Conservation (phyloP, 2,113 vertebrate species). For the Alectura lathami region DNA sequence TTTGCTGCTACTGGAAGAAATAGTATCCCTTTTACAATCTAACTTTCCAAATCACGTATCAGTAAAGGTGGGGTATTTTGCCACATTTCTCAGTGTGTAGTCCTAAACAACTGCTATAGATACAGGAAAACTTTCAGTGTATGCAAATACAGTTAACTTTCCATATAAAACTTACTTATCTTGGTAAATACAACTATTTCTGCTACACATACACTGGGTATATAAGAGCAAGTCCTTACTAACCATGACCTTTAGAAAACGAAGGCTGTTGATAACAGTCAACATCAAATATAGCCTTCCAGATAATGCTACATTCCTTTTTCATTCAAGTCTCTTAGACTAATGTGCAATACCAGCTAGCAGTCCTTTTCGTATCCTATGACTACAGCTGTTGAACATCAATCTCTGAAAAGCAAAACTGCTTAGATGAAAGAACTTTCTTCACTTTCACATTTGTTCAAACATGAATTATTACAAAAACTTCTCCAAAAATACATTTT, state of each 20-base stretch:
- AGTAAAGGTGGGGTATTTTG: neutral
- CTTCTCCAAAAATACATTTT: neutral
- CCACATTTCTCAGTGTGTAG: neutral
- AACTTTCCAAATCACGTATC: neutral
- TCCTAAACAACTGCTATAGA: neutral
- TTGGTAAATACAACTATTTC: neutral
- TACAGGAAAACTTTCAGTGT: neutral
- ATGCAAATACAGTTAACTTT: neutral
- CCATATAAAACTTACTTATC: neutral
- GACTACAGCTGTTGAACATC: neutral
- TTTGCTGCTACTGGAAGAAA: neutral
- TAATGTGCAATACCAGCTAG: neutral
- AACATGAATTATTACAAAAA: neutral
- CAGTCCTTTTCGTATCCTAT: neutral
- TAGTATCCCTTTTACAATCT: neutral
- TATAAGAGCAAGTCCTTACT: neutral
- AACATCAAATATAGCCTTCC: neutral
- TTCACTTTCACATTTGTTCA: neutral
- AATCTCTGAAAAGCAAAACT: neutral
- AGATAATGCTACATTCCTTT: neutral
- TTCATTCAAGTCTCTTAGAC: neutral
- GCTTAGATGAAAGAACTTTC: neutral
- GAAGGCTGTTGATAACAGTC: neutral
- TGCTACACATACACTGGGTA: neutral
- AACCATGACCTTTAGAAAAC: neutral